Evolutionary conservation across 1,140 invertebrate species (phyloP).

Genomic region (Hermatobates lingyangjiaoensis): DNA sequence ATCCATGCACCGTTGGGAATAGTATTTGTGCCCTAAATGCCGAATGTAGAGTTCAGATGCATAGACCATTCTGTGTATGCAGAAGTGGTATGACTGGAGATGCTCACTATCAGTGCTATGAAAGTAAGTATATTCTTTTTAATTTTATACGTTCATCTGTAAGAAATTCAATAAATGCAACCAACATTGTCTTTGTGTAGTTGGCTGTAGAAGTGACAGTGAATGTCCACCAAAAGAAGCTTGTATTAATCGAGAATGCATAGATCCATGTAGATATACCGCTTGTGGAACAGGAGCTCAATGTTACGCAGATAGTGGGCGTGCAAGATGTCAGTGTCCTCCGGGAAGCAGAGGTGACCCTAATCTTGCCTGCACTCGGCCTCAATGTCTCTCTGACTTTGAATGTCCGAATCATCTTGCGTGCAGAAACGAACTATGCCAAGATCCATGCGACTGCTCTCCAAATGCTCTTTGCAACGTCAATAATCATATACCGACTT

Average conservation of each 20-base stretch:
- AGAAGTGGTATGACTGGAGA: conserved; percentile 67
- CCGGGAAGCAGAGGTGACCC: conserved; percentile 55
- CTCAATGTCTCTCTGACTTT: conserved; percentile 50
- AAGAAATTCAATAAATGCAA: background rate
- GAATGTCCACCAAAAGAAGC: conserved; percentile 65
- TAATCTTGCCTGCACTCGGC: conserved; percentile 47
- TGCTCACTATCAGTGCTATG: conserved; percentile 54
- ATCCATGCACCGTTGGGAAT: conserved; percentile 17
- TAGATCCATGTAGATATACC: conserved; percentile 56
- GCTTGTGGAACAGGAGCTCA: conserved; percentile 66
- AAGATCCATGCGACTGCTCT: conserved; percentile 58
- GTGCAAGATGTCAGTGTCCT: conserved; percentile 59
- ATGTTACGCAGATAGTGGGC: conserved; percentile 51
- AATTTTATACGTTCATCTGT: background rate
- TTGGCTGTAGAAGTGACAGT: conserved; percentile 66
- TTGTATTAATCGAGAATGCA: conserved; percentile 65
- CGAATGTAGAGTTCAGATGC: conserved; percentile 56
- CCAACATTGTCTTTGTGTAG: conserved; percentile 24
- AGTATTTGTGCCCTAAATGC: conserved; percentile 59
- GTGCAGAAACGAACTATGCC: conserved; percentile 52
- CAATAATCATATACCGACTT: conserved; percentile 50
- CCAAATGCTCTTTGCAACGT: conserved; percentile 53
- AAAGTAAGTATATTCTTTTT: conserved; percentile 31
- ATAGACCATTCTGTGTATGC: conserved; percentile 67
- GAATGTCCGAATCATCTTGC: conserved; percentile 55